Evolutionary conservation across 2,113 vertebrate species (phyloP).

Genomic region (Ranitomeya imitator): DNA sequence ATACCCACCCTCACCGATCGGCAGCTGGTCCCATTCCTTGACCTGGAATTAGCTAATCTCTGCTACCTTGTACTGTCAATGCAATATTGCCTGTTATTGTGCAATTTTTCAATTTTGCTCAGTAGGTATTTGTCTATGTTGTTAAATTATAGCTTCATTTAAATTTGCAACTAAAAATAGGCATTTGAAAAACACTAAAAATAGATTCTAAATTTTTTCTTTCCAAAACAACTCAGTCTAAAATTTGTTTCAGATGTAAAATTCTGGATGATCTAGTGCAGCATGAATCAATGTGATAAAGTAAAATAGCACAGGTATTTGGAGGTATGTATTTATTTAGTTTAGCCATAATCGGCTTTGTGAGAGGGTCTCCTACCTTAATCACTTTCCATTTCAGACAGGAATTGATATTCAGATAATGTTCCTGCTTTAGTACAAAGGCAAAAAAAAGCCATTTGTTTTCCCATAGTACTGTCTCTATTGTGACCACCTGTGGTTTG

Average conservation of each 20-base stretch:
- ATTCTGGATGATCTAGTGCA: slow-evolving; percentile 2
- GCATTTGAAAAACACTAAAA: slow-evolving; percentile 19
- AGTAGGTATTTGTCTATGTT: background rate
- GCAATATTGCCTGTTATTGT: background rate
- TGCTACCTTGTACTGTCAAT: background rate
- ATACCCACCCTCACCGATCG: too few relatives aligned
- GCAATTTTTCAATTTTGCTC: background rate
- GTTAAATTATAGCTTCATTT: background rate
- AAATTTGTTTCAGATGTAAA: slow-evolving; percentile 35
- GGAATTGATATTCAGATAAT: slow-evolving; percentile 56
- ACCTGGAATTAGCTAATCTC: too few relatives aligned
- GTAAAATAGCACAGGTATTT: slow-evolving; percentile 37
- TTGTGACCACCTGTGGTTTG: slow-evolving; percentile 57
- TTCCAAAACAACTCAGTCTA: slow-evolving; percentile 19
- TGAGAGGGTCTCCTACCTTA: slow-evolving; percentile 9
- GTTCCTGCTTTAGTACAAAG: slow-evolving; percentile 46
- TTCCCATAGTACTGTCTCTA: slow-evolving; percentile 51
- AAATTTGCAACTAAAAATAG: background rate
- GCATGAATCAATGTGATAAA: slow-evolving; percentile 22
- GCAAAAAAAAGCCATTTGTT: slow-evolving; percentile 34
- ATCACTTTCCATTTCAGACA: slow-evolving; percentile 41
- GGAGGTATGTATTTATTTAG: slow-evolving; percentile 33
- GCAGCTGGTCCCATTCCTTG: too few relatives aligned
- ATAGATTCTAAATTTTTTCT: slow-evolving; percentile 11
- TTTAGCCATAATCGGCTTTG: slow-evolving; percentile 29